These are phyloP conservation scores for Oryctes rhinoceros DNA, from an alignment of 1,140 invertebrate species.

Conservation along the genomic window DNA sequence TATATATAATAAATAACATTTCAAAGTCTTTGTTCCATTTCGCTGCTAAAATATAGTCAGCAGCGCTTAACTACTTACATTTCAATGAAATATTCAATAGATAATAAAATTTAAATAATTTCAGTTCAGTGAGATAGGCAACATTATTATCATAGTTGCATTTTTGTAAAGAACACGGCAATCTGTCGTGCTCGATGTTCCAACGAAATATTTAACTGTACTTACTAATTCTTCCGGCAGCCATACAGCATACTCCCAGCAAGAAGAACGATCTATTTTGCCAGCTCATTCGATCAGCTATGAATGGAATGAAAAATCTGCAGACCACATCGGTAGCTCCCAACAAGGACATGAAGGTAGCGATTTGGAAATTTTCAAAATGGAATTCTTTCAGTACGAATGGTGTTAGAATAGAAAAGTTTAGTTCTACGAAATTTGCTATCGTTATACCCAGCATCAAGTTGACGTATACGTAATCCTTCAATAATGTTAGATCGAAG, in stretches of 20 bases:
- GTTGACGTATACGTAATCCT: slow-evolving; percentile 68
- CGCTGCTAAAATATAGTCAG: too few relatives aligned
- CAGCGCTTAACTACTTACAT: too few relatives aligned
- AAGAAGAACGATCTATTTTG: slow-evolving; percentile 74
- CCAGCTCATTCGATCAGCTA: slow-evolving; percentile 71
- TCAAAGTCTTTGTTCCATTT: too few relatives aligned
- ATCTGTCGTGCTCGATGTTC: too few relatives aligned
- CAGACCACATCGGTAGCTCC: slow-evolving; percentile 68
- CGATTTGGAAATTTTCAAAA: slow-evolving; percentile 66
- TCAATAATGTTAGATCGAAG: slow-evolving; percentile 67
- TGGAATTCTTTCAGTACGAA: slow-evolving; percentile 70
- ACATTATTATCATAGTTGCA: too few relatives aligned
- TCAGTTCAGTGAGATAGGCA: too few relatives aligned
- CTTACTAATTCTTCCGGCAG: slow-evolving; percentile 70
- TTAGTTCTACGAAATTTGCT: slow-evolving; percentile 73
- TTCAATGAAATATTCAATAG: too few relatives aligned
- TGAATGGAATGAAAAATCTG: slow-evolving; percentile 68
- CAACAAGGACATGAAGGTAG: slow-evolving; percentile 68
- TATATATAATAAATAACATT: too few relatives aligned
- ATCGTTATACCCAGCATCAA: slow-evolving; percentile 73
- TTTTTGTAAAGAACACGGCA: too few relatives aligned
- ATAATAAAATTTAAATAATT: too few relatives aligned
- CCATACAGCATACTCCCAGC: slow-evolving; percentile 70
- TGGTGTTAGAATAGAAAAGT: slow-evolving; percentile 72
- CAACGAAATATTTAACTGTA: neutral